Base-by-base conservation (phyloP, 2,113 vertebrate genomes). In the Tringa solitaria region DNA sequence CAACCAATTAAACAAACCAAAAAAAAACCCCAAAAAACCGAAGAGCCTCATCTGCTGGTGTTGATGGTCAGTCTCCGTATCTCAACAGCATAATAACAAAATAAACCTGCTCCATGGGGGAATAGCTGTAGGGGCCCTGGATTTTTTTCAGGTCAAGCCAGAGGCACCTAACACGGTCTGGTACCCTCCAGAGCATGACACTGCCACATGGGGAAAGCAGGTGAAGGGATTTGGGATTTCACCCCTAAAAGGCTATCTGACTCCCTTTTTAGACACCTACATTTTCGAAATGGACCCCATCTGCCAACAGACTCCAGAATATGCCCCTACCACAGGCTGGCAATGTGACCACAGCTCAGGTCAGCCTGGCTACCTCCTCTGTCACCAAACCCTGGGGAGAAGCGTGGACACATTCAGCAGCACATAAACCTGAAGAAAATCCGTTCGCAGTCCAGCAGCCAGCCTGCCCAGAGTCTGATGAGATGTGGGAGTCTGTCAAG, bases 181-280 rank as follows among this genome's bases (percentile, higher is more conserved):
- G 21, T 37, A n/a, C 22, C 22, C 28, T 63, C 45, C 18, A 48
- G 26, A 30, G 8, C 11, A n/a, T 12, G 63, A 72, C 39, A 39
- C 12, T n/a, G 8, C 4, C 59, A 22, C 57, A 48, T 1, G 6
- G 21, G 50, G 7, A 63, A 27, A 54, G 10, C 1, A 0, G 30
- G 10, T 5, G 27, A 74, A 77, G 67, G 23, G 15, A 50, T 43
- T 22, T 60, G 13, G 50, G n/a, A 86, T 72, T 72, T 86, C 57
- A 67, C 53, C 12, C 24, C 35, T 57, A 60, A 20, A 73, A 54
- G 16, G 23, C 19, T 32, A 72, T 28, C 14, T 27, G 32, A 88
- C 48, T 48, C 24, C 5, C 41, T 69, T 69, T 75, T 53, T 20
- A 57, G 48, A 41, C 33, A 18, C 12, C 17, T 59, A 67, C 15